phyloP scores from a whole-genome alignment of 2,797 vertebrate genomes.

The Eutrigla gurnardus region DNA sequence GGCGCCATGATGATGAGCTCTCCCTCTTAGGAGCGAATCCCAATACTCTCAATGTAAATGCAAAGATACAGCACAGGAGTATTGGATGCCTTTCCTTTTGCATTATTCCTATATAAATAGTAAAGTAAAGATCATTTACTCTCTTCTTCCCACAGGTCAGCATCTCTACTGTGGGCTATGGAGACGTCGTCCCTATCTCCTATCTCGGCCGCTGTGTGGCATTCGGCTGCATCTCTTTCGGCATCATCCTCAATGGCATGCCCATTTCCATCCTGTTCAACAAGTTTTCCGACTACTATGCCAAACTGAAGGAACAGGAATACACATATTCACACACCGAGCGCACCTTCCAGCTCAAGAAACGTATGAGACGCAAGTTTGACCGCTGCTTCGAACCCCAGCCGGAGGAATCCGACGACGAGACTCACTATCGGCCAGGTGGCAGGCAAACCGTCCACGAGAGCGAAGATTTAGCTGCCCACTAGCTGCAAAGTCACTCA shows the following conservation, averaged over 20 bases:
- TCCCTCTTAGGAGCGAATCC: background rate
- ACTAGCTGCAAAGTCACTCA: constrained; percentile 21
- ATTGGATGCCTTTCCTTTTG: background rate
- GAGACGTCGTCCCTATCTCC: constrained; percentile 89
- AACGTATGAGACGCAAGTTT: constrained; percentile 80
- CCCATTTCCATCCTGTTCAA: constrained; percentile 95
- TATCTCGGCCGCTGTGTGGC: constrained; percentile 90
- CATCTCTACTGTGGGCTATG: constrained; percentile 94
- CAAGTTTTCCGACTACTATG: constrained; percentile 94
- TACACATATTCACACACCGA: constrained; percentile 80
- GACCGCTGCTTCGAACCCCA: constrained; percentile 73
- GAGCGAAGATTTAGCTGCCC: constrained; percentile 52
- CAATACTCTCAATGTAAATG: background rate
- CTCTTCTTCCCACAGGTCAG: constrained; percentile 85
- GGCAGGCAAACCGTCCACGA: constrained; percentile 35
- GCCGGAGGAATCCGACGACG: constrained; percentile 71
- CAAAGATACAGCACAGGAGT: background rate
- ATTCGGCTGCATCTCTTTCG: constrained; percentile 92
- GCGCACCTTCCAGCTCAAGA: constrained; percentile 79
- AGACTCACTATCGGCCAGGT: constrained; percentile 64
- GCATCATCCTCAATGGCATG: constrained; percentile 95
- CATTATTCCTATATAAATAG: background rate
- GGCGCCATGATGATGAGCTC: background rate
- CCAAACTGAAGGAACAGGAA: constrained; percentile 92
- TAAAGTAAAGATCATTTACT: background rate